Evolutionary conservation across 2,113 vertebrate genomes (phyloP).

Genomic region (Mobula birostris): DNA sequence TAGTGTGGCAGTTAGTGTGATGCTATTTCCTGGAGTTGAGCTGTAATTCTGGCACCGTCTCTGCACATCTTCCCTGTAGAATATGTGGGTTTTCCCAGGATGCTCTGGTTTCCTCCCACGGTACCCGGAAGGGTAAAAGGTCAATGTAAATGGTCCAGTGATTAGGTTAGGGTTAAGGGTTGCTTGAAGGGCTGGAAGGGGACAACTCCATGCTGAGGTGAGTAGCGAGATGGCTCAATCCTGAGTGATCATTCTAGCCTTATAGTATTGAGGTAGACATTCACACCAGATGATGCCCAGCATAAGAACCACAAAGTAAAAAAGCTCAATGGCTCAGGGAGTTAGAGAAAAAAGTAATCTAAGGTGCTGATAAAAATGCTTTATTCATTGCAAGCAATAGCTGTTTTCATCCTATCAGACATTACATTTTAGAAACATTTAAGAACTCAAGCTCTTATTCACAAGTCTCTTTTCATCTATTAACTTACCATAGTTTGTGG

Average conservation of each 20-base stretch:
- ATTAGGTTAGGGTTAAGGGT: too few relatives aligned
- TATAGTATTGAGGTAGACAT: neutral
- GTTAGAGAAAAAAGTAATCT: neutral
- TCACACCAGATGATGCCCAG: neutral
- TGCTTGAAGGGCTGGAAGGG: too few relatives aligned
- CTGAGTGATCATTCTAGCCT: neutral
- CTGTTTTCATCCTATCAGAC: neutral
- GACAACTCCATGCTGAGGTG: too few relatives aligned
- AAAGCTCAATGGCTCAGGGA: neutral
- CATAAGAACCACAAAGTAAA: neutral
- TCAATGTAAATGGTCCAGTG: too few relatives aligned
- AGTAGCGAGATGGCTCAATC: too few relatives aligned
- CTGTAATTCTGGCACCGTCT: too few relatives aligned
- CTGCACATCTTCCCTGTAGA: too few relatives aligned
- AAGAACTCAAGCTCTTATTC: neutral
- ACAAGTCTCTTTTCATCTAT: neutral
- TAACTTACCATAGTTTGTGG: constrained; percentile 81
- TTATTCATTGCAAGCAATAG: neutral
- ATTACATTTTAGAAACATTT: neutral
- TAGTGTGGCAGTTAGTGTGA: too few relatives aligned
- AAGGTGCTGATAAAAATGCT: neutral
- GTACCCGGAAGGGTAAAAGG: too few relatives aligned
- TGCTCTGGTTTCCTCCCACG: too few relatives aligned
- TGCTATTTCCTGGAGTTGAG: too few relatives aligned
- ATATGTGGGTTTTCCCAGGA: too few relatives aligned